Percentiles rank a stretch among this genome's conserved stretches.
Conservation (phyloP, 64 coral and sea anemone genomes). For the Acropora tenuis region DNA sequence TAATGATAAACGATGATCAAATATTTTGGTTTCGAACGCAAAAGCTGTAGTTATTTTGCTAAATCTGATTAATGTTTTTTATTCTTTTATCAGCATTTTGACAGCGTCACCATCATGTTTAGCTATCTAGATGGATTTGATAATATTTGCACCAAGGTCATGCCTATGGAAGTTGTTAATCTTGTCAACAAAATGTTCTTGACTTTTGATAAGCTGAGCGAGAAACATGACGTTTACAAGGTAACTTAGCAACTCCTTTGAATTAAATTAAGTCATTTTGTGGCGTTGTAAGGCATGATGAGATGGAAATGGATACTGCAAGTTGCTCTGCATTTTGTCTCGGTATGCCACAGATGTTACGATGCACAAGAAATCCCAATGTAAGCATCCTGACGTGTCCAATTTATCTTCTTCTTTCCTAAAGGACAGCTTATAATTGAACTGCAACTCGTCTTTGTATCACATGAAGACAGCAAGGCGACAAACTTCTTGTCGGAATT, state of each 20-base stretch:
- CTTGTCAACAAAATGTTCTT: slow-evolving; percentile 84
- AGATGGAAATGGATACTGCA: background rate
- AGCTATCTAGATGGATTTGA: slow-evolving; percentile 86
- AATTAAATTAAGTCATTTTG: background rate
- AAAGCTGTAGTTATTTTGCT: background rate
- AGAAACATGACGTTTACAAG: slow-evolving; percentile 89
- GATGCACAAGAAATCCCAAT: too few species aligned
- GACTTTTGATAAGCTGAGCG: slow-evolving; percentile 77
- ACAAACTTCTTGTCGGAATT: too few species aligned
- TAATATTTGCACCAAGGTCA: slow-evolving; percentile 61
- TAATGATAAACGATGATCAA: too few species aligned
- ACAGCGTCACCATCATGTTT: slow-evolving; percentile 76
- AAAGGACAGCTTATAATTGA: too few species aligned
- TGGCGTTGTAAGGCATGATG: background rate
- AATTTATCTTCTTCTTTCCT: too few species aligned
- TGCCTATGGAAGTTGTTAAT: slow-evolving; percentile 67
- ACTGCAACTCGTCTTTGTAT: too few species aligned
- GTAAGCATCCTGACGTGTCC: too few species aligned
- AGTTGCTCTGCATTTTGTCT: background rate
- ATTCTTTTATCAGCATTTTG: slow-evolving; percentile 39
- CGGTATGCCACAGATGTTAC: too few species aligned
- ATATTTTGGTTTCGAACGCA: too few species aligned
- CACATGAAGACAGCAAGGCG: too few species aligned
- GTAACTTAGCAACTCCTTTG: background rate
- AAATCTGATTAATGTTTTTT: background rate